Base-by-base conservation (phyloP, 92 coral and sea anemone species). In the Anthopleura xanthogrammica region DNA sequence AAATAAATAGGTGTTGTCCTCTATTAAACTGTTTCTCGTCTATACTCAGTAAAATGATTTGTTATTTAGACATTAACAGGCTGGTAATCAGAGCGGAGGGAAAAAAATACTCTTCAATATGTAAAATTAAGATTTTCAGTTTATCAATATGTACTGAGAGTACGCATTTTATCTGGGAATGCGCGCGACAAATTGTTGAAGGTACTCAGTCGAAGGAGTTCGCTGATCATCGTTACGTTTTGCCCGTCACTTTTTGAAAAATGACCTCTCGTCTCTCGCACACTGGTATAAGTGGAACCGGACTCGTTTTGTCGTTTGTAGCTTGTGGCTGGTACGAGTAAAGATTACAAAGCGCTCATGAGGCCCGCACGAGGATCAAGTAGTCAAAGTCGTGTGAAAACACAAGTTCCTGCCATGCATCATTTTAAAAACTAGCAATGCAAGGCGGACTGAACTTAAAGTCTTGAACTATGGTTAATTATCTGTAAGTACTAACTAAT, bases 221-320 rank as follows among this genome's bases (percentile, higher is more conserved):
- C 16, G 7, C 74, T n/a, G 50, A 43, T 48, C 78, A 75, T 41
- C 78, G 42, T 41, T 7, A 41, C 74, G 41, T 75, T 75, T 75
- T 75, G 56, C 57, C 78, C 78, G 74, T 68, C 74, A 68, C 74
- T 68, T 68, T 68, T 68, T 68, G 74, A 68, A 68, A 68, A 68
- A 68, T 68, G 74, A 24, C 41, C 74, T 36, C 42, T 68, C 74
- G 74, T 29, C 74, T 64, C 72, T 36, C 2, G 74, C 74, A 7
- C 42, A 36, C 14, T 68, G 29, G 42, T 65, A 50, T 54, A 29
- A 68, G 74, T 68, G 42, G 74, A 23, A 23, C 74, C 74, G 41
- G 74, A 68, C 16, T 68, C 22, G 11, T 20, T 20, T n/a, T 29
- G 74, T 68, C 74, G 41, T 68, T 68, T 24, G 16, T 68, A 68